A percentile compares a stretch with the other conserved stretches of the same genome.
These are phyloP conservation scores for Leucania comma DNA, from an alignment of 2,888 invertebrate species.

Conservation along the genomic window DNA sequence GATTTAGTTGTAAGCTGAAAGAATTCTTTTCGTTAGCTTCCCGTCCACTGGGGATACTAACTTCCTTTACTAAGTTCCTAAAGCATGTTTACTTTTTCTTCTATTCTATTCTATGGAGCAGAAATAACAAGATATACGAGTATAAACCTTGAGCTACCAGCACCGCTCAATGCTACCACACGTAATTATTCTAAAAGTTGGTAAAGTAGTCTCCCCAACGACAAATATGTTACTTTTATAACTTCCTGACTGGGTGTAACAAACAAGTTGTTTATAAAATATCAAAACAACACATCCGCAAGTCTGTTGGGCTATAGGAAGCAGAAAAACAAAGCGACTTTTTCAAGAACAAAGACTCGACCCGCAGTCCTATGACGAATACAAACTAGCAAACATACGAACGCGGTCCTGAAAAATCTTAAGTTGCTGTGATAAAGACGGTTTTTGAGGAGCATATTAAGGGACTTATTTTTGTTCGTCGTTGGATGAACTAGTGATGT, in stretches of 20 bases:
- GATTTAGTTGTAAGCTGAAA: constrained; percentile 45
- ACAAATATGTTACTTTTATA: constrained; percentile 58
- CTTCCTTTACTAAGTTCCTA: not conserved
- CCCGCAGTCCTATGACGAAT: constrained; percentile 75
- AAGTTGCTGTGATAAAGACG: constrained; percentile 45
- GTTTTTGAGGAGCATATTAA: constrained; percentile 44
- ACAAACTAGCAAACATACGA: constrained; percentile 67
- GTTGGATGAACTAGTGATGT: constrained; percentile 68
- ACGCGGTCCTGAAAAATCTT: constrained; percentile 49
- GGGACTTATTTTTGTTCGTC: constrained; percentile 22
- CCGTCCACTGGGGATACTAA: constrained; percentile 6
- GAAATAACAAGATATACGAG: constrained; percentile 11
- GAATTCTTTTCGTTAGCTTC: constrained; percentile 28
- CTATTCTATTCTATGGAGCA: not conserved
- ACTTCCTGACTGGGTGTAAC: constrained; percentile 54
- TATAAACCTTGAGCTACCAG: constrained; percentile 5
- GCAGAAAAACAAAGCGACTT: constrained; percentile 79
- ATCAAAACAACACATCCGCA: constrained; percentile 74
- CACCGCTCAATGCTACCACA: constrained; percentile 26
- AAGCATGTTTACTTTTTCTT: constrained; percentile 5
- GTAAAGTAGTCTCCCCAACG: constrained; percentile 26
- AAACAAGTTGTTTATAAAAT: constrained; percentile 76
- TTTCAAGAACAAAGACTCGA: constrained; percentile 80
- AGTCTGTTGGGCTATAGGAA: constrained; percentile 70
- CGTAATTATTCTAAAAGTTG: constrained; percentile 51